Percentiles rank a stretch among this genome's conserved stretches.
Evolutionary conservation across 2,797 vertebrate species (phyloP).

Genomic region (Macrochelys suwanniensis): DNA sequence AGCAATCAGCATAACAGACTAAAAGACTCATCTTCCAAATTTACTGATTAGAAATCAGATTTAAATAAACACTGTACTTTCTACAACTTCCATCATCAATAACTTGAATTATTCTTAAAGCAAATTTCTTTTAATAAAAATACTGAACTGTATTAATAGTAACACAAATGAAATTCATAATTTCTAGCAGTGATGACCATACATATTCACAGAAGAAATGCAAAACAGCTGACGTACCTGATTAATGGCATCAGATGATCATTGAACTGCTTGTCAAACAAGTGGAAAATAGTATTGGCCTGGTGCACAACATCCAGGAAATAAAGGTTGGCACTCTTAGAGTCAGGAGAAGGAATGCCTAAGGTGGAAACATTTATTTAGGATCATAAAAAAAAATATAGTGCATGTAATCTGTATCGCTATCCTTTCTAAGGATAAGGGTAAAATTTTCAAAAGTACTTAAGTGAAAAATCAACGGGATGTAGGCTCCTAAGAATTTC

Average conservation of each 20-base stretch:
- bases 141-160: background rate
- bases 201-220: background rate
- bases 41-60: background rate
- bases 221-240: conserved; percentile 85
- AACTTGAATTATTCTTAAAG: background rate
- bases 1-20: background rate
- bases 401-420: conserved; percentile 17
- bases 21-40: background rate
- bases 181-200: background rate
- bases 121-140: background rate
- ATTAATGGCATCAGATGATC: conserved; percentile 99
- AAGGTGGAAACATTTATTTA: conserved; percentile 60
- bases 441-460: background rate
- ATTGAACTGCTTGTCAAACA: conserved; percentile 99
- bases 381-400: conserved; percentile 15
- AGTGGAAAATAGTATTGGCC: conserved; percentile 99
- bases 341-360: conserved; percentile 98
- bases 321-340: conserved; percentile 97
- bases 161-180: background rate
- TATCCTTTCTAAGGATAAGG: background rate
- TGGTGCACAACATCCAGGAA: conserved; percentile 99
- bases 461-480: background rate
- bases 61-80: background rate
- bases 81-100: background rate
- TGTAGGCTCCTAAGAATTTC: background rate